Evolutionary conservation across 2,888 invertebrate genomes (phyloP).

Genomic region (Caenorhabditis uteleia): DNA sequence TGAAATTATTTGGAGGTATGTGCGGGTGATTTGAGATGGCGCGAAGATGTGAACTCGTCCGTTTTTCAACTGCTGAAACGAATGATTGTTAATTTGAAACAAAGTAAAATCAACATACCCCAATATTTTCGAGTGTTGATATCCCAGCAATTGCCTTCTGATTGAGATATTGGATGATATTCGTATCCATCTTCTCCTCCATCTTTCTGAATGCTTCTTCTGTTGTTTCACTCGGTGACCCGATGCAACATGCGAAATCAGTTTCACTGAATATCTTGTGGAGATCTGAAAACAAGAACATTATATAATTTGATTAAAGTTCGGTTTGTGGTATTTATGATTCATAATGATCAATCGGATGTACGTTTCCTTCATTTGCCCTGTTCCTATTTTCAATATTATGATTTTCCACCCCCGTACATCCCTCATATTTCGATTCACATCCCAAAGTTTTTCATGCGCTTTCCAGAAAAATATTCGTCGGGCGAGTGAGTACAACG

Average conservation of each 20-base stretch:
- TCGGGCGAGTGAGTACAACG: too few species aligned
- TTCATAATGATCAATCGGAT: too few species aligned
- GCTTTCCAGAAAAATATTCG: too few species aligned
- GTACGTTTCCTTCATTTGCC: too few species aligned
- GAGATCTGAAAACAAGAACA: constrained; percentile 24
- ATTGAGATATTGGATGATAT: constrained; percentile 19
- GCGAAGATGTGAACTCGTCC: constrained; percentile 30
- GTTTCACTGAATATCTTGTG: constrained; percentile 13
- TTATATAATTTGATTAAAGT: too few species aligned
- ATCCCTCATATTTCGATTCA: too few species aligned
- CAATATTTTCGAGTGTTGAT: constrained; percentile 4
- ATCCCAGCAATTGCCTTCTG: constrained; percentile 30
- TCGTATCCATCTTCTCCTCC: constrained; percentile 5
- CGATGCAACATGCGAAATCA: constrained; percentile 25
- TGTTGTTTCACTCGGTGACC: neutral
- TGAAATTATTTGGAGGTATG: too few species aligned
- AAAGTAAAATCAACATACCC: neutral
- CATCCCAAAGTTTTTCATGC: too few species aligned
- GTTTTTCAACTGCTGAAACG: constrained; percentile 9
- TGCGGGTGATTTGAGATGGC: constrained; percentile 12
- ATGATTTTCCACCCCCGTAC: too few species aligned
- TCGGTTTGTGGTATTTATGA: too few species aligned
- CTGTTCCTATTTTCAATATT: too few species aligned
- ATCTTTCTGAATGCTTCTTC: neutral
- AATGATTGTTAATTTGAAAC: too few species aligned